Conservation (phyloP, 2,888 invertebrate genomes). For the Parnassius mnemosyne region DNA sequence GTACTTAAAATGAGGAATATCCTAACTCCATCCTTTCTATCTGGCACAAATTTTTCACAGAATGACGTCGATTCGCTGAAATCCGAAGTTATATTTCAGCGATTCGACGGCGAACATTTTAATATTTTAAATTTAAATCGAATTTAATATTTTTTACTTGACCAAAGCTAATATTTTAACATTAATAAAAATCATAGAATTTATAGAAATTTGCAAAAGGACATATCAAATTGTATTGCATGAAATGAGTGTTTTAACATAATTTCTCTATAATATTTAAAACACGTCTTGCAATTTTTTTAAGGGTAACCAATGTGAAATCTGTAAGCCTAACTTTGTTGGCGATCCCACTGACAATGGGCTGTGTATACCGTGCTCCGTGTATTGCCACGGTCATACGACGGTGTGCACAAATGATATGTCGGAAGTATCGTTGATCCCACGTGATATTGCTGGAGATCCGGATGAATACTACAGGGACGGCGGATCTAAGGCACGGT, state of each 20-base stretch:
- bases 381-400: constrained; percentile 95
- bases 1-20: too few species aligned
- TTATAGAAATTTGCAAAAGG: neutral
- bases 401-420: constrained; percentile 85
- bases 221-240: neutral
- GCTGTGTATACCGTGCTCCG: constrained; percentile 91
- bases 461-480: constrained; percentile 84
- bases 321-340: constrained; percentile 94
- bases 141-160: too few species aligned
- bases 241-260: too few species aligned
- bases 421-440: constrained; percentile 63
- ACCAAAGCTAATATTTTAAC: neutral
- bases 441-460: constrained; percentile 76
- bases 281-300: constrained; percentile 26
- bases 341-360: constrained; percentile 94
- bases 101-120: too few species aligned
- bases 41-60: too few species aligned
- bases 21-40: too few species aligned
- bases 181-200: neutral
- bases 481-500: constrained; percentile 84
- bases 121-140: too few species aligned
- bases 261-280: too few species aligned
- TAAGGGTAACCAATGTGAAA: constrained; percentile 93
- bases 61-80: too few species aligned
- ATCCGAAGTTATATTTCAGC: too few species aligned